A percentile compares a stretch with the other conserved stretches of the same genome.
These are phyloP conservation scores for Chaetodon trifascialis DNA, from an alignment of 2,113 vertebrate genomes.

Conservation along the genomic window DNA sequence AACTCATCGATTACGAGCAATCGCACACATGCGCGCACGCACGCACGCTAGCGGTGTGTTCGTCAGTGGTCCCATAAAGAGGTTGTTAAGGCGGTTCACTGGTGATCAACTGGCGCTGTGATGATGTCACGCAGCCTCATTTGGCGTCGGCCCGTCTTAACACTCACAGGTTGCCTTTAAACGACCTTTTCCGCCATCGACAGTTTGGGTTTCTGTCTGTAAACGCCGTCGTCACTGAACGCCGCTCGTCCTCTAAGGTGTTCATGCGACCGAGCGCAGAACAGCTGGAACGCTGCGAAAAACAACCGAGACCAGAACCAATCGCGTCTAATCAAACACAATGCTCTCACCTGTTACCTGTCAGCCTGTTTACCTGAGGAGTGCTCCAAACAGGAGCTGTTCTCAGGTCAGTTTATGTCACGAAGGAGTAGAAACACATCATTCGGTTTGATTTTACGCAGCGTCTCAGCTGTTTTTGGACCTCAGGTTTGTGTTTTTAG, in stretches of 20 bases:
- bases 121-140: conserved; percentile 32
- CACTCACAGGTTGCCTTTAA: conserved; percentile 76
- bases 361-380: too few species aligned
- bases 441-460: too few species aligned
- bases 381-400: too few species aligned
- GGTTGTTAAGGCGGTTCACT: background rate
- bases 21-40: background rate
- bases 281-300: too few species aligned
- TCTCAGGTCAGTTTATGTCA: too few species aligned
- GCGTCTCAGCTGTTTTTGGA: too few species aligned
- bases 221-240: background rate
- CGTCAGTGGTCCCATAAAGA: background rate
- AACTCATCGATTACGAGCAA: conserved; percentile 18
- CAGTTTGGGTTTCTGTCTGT: background rate
- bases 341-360: too few species aligned
- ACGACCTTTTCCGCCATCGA: background rate
- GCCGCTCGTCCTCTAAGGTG: background rate
- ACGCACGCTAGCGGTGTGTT: background rate
- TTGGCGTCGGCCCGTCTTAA: conserved; percentile 61
- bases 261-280: background rate
- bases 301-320: too few species aligned
- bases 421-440: too few species aligned
- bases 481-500: too few species aligned
- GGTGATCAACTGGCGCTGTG: background rate
- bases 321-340: too few species aligned